Base-by-base conservation (phyloP, 2,797 vertebrate genomes). In the Delichon dasypus region DNA sequence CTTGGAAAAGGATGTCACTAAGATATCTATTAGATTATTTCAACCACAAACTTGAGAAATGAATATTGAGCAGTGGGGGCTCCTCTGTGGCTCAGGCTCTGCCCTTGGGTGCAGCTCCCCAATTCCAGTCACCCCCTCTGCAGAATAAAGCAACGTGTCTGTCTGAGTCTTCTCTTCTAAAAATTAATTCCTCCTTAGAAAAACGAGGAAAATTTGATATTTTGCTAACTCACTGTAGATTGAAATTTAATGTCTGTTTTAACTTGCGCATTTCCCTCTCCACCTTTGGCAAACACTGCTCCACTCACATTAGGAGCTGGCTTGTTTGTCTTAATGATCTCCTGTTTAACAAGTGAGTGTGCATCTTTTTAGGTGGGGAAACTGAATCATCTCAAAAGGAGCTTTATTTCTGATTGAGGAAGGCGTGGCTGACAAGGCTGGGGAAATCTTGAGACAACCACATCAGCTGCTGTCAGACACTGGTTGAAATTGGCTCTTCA, bases 1-100 rank as follows among this genome's bases (percentile, higher is more conserved):
- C 92, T 89, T 1, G 2, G 90, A 40, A 91, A 90, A 91, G 42
- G 85, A 89, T 88, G 88, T 86, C 74, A 45, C 91, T 57, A 76
- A 89, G 83, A 61, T 82, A 65, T 84, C 91, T 89, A 42, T 64
- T 85, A 58, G 85, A 90, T 74, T 61, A 74, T 90, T 95, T 96
- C 67, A 90, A 76, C 85, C 50, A 71, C 65, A 55, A 91, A 88
- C 83, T 58, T 87, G 88, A 85, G 64, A 77, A 61, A 34, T 0
- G 1, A 93, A 57, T 79, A n/a, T 17, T 32, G 71, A 91, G 77
- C 74, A 72, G 42, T 1, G 34, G 73, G 85, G 85, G 73, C 38
- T 87, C 6, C n/a, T 1, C 2, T 2, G 10, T 6, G 67, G 45
- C 73, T 50, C 26, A 15, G 60, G 64, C 62, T 91, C 76, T 79